Evolutionary conservation across 2,888 invertebrate genomes (phyloP).

Genomic region (Caenorhabditis sinica): DNA sequence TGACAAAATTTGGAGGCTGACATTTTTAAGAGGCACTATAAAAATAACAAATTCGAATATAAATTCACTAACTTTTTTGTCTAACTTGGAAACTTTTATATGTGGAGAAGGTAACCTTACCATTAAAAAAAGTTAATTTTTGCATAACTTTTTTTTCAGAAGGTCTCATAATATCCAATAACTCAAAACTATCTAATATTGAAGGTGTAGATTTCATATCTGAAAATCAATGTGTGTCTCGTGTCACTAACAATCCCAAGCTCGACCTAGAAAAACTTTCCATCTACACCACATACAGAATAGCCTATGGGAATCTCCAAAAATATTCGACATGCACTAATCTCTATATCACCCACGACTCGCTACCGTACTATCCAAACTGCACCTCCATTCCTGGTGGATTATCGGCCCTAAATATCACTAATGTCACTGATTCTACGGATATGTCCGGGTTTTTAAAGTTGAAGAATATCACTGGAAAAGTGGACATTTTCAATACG

Average conservation of each 20-base stretch:
- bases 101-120: background rate
- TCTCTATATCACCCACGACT: background rate
- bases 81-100: background rate
- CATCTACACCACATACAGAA: too few relatives aligned
- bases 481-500: background rate
- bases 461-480: background rate
- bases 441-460: background rate
- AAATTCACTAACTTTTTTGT: background rate
- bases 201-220: too few relatives aligned
- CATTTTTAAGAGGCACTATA: background rate
- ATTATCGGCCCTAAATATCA: background rate
- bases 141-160: background rate
- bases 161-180: background rate
- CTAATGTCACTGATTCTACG: background rate
- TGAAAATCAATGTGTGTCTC: too few relatives aligned
- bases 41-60: background rate
- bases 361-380: background rate
- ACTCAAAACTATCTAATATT: background rate
- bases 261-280: too few relatives aligned
- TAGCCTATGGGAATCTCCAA: background rate
- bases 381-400: slow-evolving; percentile 2
- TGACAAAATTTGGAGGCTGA: background rate
- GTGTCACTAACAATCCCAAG: too few relatives aligned
- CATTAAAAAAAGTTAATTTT: background rate
- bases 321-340: background rate